Evolutionary conservation across 2,113 vertebrate species (phyloP).

Genomic region (Nesoenas mayeri): DNA sequence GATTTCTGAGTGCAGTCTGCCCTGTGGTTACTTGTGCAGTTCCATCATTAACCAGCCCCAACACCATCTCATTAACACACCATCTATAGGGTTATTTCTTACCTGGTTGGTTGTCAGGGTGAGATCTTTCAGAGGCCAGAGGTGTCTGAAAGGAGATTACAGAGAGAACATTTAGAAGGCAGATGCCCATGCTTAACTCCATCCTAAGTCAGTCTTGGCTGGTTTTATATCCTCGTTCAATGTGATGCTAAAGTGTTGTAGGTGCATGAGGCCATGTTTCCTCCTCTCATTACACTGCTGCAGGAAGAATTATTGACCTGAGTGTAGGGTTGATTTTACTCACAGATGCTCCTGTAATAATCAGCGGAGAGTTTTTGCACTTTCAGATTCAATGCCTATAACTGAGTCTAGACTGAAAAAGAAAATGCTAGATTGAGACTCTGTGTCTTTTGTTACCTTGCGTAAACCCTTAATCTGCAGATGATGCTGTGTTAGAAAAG

Average conservation of each 20-base stretch:
- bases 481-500: neutral
- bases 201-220: neutral
- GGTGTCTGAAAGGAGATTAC: constrained; percentile 63
- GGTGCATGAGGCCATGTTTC: neutral
- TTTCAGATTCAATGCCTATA: neutral
- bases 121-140: constrained; percentile 81
- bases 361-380: neutral
- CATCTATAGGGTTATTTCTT: neutral
- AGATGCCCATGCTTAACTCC: neutral
- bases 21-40: neutral
- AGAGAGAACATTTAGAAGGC: neutral
- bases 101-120: constrained; percentile 76
- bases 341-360: neutral
- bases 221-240: neutral
- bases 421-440: neutral
- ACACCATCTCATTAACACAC: neutral
- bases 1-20: neutral
- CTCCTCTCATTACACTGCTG: neutral
- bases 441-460: neutral
- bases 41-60: neutral
- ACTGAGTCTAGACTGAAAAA: neutral
- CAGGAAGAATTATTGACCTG: neutral
- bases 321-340: neutral
- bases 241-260: neutral
- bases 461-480: neutral